Evolutionary conservation across 2,888 invertebrate genomes (phyloP), one percentile per base, ranked within the genome.

Genomic region (Synergus umbraculus): DNA sequence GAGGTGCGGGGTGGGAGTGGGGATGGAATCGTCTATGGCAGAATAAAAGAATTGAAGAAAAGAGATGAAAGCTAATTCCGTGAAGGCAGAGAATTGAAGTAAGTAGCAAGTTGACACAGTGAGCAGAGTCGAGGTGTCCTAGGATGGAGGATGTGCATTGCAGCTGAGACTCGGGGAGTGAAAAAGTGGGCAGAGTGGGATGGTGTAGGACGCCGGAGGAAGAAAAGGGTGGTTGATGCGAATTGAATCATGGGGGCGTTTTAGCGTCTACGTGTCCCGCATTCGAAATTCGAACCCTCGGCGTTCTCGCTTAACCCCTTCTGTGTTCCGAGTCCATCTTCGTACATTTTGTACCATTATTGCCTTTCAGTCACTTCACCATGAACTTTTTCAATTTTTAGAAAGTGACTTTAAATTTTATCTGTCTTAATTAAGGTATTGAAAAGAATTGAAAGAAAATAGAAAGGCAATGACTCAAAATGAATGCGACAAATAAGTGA

Each of bases 171-270:
- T 78, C 43, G 65, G 77, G 67, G 12, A 76, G 81, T 63, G 76
- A 49, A 63, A 76, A 41, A 18, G 41, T n/a, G 81, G 83, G 81
- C 80, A 76, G 65, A 29, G 2, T 29, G 79, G 77, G 81, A 79
- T 78, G 80, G 82, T 83, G 82, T 78, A 81, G 81, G 82, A 79
- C 80, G 80, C 76, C 78, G 80, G 79, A 82, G 77, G 82, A 80
- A 81, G 82, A 83, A 81, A 81, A 82, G 87, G 87, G 85, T 84
- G 86, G 88, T 88, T 91, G 91, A 91, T 90, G 91, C 88, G 91
- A 91, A 91, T 91, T 91, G 91, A 91, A 91, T 91, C 91, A 91
- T 91, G 90, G 90, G 90, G 90, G 90, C 91, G 90, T 91, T 91
- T 91, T 91, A 90, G 89, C 90, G 89, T 88, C 88, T 89, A 91